Conservation (phyloP, 1,140 invertebrate species). For the Rhopalosiphum maidis region DNA sequence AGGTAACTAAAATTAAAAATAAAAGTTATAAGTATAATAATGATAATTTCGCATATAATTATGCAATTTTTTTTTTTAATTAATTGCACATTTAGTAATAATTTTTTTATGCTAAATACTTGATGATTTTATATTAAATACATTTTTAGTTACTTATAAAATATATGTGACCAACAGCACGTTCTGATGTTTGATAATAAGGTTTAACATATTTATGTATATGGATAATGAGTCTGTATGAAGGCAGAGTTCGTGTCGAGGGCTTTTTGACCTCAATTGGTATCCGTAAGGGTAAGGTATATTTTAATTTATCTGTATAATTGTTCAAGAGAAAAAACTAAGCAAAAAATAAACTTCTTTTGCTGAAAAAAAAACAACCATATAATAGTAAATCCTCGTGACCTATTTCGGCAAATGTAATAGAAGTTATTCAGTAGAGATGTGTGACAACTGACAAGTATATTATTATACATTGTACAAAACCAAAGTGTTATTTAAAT, state of each 20-base stretch:
- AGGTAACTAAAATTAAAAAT: background rate
- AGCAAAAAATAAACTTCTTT: background rate
- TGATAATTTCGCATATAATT: background rate
- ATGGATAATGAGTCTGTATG: background rate
- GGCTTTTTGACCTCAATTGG: conserved; percentile 7
- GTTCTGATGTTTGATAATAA: conserved; percentile 17
- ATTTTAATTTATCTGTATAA: conserved; percentile 15
- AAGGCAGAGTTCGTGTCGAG: background rate
- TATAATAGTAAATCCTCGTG: background rate
- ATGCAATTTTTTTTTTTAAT: background rate
- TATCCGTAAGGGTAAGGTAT: background rate
- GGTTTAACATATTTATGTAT: background rate
- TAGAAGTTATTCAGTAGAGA: background rate
- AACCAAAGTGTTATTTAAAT: background rate
- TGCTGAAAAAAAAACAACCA: background rate
- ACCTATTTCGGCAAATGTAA: background rate
- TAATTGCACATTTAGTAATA: background rate
- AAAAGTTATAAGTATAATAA: background rate
- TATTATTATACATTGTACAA: background rate
- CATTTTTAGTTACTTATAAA: background rate
- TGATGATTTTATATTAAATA: background rate
- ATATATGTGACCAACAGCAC: background rate
- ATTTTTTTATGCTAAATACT: background rate
- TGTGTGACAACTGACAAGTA: background rate
- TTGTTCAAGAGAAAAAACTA: background rate